Evolutionary conservation across 2,888 invertebrate species (phyloP), one percentile per base, ranked within the genome.

Genomic region (Acrocyrtus sp.): DNA sequence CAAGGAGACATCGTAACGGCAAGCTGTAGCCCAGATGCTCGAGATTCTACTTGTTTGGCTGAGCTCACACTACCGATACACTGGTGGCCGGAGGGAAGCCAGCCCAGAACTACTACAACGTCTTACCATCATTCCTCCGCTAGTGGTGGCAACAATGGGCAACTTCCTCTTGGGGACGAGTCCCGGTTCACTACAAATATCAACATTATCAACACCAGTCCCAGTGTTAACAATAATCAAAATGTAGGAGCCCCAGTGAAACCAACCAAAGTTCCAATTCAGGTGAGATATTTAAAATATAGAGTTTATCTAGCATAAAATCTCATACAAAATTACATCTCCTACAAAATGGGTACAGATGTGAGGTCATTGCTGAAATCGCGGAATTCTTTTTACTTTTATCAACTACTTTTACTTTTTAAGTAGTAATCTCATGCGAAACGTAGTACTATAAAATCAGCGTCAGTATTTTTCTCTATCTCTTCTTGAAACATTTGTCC

Each of bases 1-100:
- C 77, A 72, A 43, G 81, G 81, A 1, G 81, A 81, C 63, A 54
- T 77, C 3, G 86, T 96, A 75, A 92, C 93, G 61, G 92, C 95
- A 0, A 92, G 94, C n/a, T 97, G 96, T 85, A 94, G 94, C 82
- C 95, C 96, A 1, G 94, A 94, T 83, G 93, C 94, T 12, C 93
- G 94, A 83, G 95, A 96, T 83, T 94, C 95, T 0, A 96, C 95
- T 0, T 97, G 96, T 83, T 88, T 97, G 62, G 95, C 95, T 0
- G 92, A 94, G 82, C 87, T 95, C 68, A 92, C 93, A 1, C 89
- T 97, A 41, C 97, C 96, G 0, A 91, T 94, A 10, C 90, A 90
- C 62, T 97, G 96, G 96, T 97, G 96, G 96, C 90, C 91, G 21
- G 90, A 92, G 0, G 83, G 90, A 67, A 89, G 65, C 53, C 72